Conservation (phyloP, 35 echinoderm and acorn worm species). For the Lytechinus pictus region DNA sequence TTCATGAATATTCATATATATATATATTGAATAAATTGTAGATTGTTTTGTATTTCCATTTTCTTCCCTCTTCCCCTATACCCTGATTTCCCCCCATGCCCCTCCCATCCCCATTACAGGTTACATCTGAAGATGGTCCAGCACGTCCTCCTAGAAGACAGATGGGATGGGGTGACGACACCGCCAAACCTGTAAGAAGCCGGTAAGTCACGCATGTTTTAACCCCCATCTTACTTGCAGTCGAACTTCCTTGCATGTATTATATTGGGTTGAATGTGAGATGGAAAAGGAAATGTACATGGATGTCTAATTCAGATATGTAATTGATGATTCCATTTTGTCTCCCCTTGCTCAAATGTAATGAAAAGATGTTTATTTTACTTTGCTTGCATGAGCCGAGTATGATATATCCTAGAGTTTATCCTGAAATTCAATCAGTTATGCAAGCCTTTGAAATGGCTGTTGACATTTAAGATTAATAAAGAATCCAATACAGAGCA, state of each 20-base stretch:
- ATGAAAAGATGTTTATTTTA: too few species aligned
- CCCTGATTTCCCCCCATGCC: background rate
- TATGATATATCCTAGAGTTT: too few species aligned
- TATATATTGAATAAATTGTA: background rate
- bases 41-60: background rate
- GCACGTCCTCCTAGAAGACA: constrained; percentile 76
- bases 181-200: constrained; percentile 52
- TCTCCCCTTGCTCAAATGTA: too few species aligned
- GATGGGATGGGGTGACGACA: constrained; percentile 85
- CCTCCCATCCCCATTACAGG: background rate
- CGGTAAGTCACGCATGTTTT: constrained; percentile 39
- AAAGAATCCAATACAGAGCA: background rate
- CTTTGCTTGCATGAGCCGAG: too few species aligned
- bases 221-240: too few species aligned
- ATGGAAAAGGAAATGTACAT: too few species aligned
- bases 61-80: background rate
- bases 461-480: background rate
- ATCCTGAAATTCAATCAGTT: too few species aligned
- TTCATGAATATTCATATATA: too few species aligned
- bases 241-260: too few species aligned
- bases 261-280: too few species aligned
- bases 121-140: constrained; percentile 51
- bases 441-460: background rate
- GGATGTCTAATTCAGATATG: too few species aligned
- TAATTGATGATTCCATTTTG: too few species aligned